Base-by-base conservation (phyloP, 35 echinoderm and acorn worm species). In the Stichopus chloronotus region DNA sequence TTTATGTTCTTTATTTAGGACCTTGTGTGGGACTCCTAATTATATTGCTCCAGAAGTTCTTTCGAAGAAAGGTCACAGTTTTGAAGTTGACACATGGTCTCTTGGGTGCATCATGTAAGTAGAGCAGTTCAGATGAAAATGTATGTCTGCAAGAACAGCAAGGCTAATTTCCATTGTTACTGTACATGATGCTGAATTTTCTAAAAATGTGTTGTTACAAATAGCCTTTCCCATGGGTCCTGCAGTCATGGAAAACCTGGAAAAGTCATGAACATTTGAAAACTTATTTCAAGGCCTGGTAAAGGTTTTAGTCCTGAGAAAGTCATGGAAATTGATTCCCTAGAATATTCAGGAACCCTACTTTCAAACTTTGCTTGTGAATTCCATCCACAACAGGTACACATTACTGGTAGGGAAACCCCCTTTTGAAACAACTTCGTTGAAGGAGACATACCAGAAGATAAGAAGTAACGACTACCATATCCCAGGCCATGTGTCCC, bases 71-170 rank as follows among this genome's bases (percentile, higher is more conserved):
- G 97, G 97, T 87, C 97, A 98, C 93, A 96, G 97, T 56, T 98
- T 93, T 93, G 97, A 98, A 83, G 97, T 98, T 43, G 97, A 98
- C 80, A 94, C 92, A 5, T 98, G 97, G 97, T 98, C 97, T 24
- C 91, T 98, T 25, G 97, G 97, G 52, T 98, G 97, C 59, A 98
- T 98, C 52, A 96, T 98, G 97, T 98, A 94, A 98, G 88, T 95
- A 13, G 30, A 43, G 30, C 30, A 43, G 30, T 43, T 60, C 1
- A 20, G 8, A 30, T 88, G 30, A 43, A 43, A 43, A 43, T 43
- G 30, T 43, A 43, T 43, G 30, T 43, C 30, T 43, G 30, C 30
- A 43, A 43, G 3, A 43, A 43, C 30, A 43, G 30, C 30, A 43
- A 43, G 30, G 3, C 0, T 43, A 3, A 43, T 43, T 43, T 43